A percentile compares a stretch with the other conserved stretches of the same genome.
Evolutionary conservation across 2,113 vertebrate genomes (phyloP).

Genomic region (Buteo buteo): DNA sequence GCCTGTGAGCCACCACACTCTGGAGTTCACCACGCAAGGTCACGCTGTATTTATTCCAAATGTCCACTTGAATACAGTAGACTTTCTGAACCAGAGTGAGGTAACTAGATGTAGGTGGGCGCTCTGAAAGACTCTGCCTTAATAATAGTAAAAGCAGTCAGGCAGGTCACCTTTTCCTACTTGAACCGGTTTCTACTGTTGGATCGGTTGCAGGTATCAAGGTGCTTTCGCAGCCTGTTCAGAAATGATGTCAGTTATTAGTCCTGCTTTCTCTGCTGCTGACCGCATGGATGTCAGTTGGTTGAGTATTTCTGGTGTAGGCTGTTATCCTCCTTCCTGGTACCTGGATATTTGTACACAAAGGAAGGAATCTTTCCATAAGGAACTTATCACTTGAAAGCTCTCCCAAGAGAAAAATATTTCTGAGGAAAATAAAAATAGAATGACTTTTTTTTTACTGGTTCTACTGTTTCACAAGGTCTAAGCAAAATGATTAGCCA

Average conservation of each 20-base stretch:
- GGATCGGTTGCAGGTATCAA: not conserved
- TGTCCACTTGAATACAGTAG: not conserved
- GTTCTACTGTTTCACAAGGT: not conserved
- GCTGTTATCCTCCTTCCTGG: not conserved
- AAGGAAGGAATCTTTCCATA: not conserved
- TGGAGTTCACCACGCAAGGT: not conserved
- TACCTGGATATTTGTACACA: not conserved
- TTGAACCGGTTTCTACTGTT: not conserved
- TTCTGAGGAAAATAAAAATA: not conserved
- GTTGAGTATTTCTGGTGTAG: not conserved
- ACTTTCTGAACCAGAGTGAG: not conserved
- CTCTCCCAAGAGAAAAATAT: not conserved
- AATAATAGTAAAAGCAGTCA: not conserved
- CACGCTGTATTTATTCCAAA: not conserved
- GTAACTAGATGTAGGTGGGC: not conserved
- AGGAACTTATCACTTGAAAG: not conserved
- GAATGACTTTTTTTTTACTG: not conserved
- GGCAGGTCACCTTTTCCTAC: not conserved
- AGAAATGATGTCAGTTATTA: not conserved
- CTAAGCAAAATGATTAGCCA: not conserved
- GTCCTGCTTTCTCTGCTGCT: not conserved
- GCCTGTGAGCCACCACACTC: not conserved
- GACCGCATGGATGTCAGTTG: not conserved
- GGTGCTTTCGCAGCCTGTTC: not conserved
- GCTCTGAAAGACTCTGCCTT: not conserved